A percentile compares a stretch with the other conserved stretches of the same genome.
phyloP scores from a whole-genome alignment of 2,797 vertebrate species.

The Distichodus sexfasciatus region DNA sequence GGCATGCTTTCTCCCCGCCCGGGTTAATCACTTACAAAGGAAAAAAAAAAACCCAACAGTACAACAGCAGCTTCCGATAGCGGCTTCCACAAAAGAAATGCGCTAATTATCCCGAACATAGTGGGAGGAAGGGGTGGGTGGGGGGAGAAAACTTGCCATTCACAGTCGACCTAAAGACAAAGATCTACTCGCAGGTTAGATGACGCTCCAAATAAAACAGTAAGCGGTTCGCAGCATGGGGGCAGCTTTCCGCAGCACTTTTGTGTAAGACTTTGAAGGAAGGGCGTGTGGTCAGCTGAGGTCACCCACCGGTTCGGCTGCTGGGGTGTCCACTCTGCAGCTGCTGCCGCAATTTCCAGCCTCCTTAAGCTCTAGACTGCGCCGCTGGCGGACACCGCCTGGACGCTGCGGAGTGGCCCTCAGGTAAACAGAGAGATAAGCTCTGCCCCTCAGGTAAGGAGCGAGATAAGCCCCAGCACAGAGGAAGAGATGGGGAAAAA shows the following conservation, averaged over 20 bases:
- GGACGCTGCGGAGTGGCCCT: slow-evolving; percentile 75
- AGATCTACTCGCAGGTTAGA: background rate
- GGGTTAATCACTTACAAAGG: slow-evolving; percentile 35
- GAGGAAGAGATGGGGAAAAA: slow-evolving; percentile 54
- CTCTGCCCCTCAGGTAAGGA: slow-evolving; percentile 64
- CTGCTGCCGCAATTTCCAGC: slow-evolving; percentile 69
- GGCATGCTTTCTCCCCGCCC: slow-evolving; percentile 32
- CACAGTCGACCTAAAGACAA: background rate
- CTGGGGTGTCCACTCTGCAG: slow-evolving; percentile 30
- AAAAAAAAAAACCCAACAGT: too few species aligned
- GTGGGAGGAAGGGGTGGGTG: background rate
- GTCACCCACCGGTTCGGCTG: background rate
- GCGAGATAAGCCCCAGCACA: slow-evolving; percentile 8
- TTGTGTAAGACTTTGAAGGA: background rate
- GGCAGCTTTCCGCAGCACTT: background rate
- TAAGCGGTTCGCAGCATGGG: background rate
- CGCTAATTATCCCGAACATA: slow-evolving; percentile 6
- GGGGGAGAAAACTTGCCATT: slow-evolving; percentile 3
- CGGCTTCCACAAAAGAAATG: background rate
- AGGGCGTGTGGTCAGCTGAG: background rate
- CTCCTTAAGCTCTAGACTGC: slow-evolving; percentile 73
- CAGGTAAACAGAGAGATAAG: slow-evolving; percentile 86
- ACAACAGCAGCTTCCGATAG: slow-evolving; percentile 29
- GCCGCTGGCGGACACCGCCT: slow-evolving; percentile 74
- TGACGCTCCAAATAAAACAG: background rate